Base-by-base conservation (phyloP, 2,888 invertebrate genomes). In the Beris morrisii region DNA sequence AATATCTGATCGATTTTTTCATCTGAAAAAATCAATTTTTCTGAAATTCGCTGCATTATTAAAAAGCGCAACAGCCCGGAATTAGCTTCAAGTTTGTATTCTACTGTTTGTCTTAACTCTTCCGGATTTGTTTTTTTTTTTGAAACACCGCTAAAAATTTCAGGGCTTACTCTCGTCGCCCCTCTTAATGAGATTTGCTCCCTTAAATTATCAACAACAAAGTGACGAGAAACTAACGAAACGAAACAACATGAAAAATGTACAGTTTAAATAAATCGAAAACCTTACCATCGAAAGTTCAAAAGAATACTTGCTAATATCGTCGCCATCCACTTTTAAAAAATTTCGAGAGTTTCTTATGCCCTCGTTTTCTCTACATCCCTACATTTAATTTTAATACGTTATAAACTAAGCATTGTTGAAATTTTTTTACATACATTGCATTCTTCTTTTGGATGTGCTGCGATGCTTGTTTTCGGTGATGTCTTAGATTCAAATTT, bases 351-450 rank as follows among this genome's bases (percentile, higher is more conserved):
- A 44, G 70, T 75, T 77, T 66, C 73, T 66, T 3, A 71, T 66
- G 69, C 81, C 79, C 53, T 82, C 81, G 72, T 79, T 76, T 71
- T 82, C 69, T 71, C 67, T 70, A 76, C 79, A 80, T 64, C 74
- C 79, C 79, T 79, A 73, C 38, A 38, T 69, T 54, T 32, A 64
- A 45, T 5, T 38, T n/a, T 32, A 52, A 50, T 50, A 4, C 22
- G 15, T 13, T 38, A 53, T 61, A 32, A 48, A 15, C 32, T 61
- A 61, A 32, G 45, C 28, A 22, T 45, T 15, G 30, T 3, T 13
- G n/a, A 64, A 54, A 11, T 11, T 4, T 7, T 22, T 7, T 28
- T 61, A 61, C 64, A n/a, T 54, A 64, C 64, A 53, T 64, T 54
- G 55, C 64, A 45, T 61, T 61, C 13, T 5, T 28, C 1, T 45